Percentiles rank a stretch among this genome's conserved stretches.
These are phyloP conservation scores for Monomorium pharaonis DNA, from an alignment of 1,140 invertebrate species.

Conservation along the genomic window DNA sequence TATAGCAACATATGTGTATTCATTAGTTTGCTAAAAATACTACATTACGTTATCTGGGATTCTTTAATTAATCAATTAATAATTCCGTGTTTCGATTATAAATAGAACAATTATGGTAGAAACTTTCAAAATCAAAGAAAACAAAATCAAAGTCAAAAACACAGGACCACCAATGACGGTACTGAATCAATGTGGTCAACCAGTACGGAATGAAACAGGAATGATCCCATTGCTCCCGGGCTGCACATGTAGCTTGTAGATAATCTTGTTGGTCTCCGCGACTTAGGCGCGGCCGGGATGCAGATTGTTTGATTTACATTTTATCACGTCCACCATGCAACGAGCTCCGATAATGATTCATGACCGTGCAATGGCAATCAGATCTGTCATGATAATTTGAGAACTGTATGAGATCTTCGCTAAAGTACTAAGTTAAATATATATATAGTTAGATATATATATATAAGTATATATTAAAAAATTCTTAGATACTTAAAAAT, in stretches of 20 bases:
- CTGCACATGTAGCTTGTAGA: constrained; percentile 29
- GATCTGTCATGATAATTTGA: constrained; percentile 31
- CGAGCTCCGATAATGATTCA: constrained; percentile 38
- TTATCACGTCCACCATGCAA: constrained; percentile 45
- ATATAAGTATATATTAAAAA: not conserved
- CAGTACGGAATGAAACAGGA: constrained; percentile 2
- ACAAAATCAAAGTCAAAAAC: no score
- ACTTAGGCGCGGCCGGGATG: constrained; percentile 47
- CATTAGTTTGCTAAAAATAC: no score
- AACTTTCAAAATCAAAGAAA: no score
- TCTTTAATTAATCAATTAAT: no score
- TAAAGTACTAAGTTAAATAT: not conserved
- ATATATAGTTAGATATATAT: not conserved
- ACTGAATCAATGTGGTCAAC: constrained; percentile 77
- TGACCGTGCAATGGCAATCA: constrained; percentile 10
- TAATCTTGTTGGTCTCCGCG: constrained; percentile 54
- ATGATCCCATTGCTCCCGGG: constrained; percentile 30
- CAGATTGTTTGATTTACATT: constrained; percentile 58
- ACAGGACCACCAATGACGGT: not conserved
- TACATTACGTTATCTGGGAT: no score
- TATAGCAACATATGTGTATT: no score
- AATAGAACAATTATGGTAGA: no score
- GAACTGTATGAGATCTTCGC: not conserved
- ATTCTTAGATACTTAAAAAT: not conserved
- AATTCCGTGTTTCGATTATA: no score